phyloP scores from a whole-genome alignment of 1,140 invertebrate genomes.

The Acyrthosiphon pisum region DNA sequence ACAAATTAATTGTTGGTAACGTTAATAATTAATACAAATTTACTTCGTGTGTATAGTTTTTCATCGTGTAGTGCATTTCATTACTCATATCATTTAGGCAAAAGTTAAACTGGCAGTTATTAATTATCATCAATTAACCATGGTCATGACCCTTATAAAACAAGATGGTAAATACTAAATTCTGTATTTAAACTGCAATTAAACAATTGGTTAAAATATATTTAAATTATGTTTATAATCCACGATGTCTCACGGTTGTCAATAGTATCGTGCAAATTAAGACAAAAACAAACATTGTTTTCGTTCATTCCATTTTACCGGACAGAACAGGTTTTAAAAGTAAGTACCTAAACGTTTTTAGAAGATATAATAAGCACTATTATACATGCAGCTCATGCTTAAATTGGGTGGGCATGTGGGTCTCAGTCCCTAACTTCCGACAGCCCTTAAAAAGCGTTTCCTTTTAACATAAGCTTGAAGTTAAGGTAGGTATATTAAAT shows the following conservation, averaged over 20 bases:
- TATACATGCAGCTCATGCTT: neutral
- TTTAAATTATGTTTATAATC: slow-evolving; percentile 43
- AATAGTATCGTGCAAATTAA: neutral
- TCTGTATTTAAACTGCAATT: slow-evolving; percentile 39
- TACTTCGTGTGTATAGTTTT: slow-evolving; percentile 34
- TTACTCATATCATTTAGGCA: slow-evolving; percentile 27
- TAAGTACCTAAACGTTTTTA: slow-evolving; percentile 4
- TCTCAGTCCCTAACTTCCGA: neutral
- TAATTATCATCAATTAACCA: slow-evolving; percentile 47
- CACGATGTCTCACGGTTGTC: neutral
- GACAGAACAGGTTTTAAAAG: slow-evolving; percentile 5
- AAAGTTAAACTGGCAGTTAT: slow-evolving; percentile 40
- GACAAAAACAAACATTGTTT: neutral
- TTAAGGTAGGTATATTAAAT: neutral
- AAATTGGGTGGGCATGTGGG: neutral
- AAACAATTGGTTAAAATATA: slow-evolving; percentile 42
- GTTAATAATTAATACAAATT: slow-evolving; percentile 44
- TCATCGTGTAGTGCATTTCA: slow-evolving; percentile 20
- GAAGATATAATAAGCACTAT: neutral
- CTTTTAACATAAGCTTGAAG: neutral
- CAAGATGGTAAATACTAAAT: slow-evolving; percentile 11
- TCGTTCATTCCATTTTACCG: neutral
- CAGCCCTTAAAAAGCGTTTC: neutral
- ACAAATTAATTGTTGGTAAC: slow-evolving; percentile 39
- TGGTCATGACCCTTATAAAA: slow-evolving; percentile 46